Evolutionary conservation across 2,888 invertebrate species (phyloP).

Genomic region (Macrosoma leucophasiata): DNA sequence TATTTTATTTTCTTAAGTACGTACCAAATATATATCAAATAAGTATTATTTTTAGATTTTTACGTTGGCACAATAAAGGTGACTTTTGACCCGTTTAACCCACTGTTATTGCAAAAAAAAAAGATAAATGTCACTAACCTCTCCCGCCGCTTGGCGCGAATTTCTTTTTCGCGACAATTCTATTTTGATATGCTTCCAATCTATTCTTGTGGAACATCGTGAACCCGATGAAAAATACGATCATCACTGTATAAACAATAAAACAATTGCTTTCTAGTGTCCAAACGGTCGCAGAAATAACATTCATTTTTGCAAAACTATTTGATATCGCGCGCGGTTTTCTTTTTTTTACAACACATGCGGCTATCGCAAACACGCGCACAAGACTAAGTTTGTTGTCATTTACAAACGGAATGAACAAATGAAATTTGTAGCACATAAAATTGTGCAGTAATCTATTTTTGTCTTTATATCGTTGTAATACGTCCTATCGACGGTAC

Average conservation of each 20-base stretch:
- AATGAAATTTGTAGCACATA: slow-evolving; percentile 1
- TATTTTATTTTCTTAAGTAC: too few species aligned
- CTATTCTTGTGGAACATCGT: slow-evolving; percentile 59
- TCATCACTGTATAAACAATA: slow-evolving; percentile 51
- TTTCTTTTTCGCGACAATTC: slow-evolving; percentile 41
- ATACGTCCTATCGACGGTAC: too few species aligned
- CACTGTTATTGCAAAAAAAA: too few species aligned
- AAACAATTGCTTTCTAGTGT: slow-evolving; percentile 64
- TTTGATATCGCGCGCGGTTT: not conserved
- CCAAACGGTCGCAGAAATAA: slow-evolving; percentile 56
- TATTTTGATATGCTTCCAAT: slow-evolving; percentile 43
- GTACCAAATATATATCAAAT: too few species aligned
- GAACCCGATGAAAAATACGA: slow-evolving; percentile 53
- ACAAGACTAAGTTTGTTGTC: slow-evolving; percentile 19
- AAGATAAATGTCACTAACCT: slow-evolving; percentile 38
- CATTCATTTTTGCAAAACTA: slow-evolving; percentile 43
- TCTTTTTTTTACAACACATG: slow-evolving; percentile 11
- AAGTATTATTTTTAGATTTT: too few species aligned
- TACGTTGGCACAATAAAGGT: too few species aligned
- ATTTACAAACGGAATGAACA: slow-evolving; percentile 16
- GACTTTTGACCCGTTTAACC: too few species aligned
- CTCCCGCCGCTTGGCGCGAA: slow-evolving; percentile 41
- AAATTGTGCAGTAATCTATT: slow-evolving; percentile 7
- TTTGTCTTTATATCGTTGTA: slow-evolving; percentile 6
- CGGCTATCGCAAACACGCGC: slow-evolving; percentile 4